Conservation (phyloP, 2,113 vertebrate genomes). For the Rhagologus leucostigma region DNA sequence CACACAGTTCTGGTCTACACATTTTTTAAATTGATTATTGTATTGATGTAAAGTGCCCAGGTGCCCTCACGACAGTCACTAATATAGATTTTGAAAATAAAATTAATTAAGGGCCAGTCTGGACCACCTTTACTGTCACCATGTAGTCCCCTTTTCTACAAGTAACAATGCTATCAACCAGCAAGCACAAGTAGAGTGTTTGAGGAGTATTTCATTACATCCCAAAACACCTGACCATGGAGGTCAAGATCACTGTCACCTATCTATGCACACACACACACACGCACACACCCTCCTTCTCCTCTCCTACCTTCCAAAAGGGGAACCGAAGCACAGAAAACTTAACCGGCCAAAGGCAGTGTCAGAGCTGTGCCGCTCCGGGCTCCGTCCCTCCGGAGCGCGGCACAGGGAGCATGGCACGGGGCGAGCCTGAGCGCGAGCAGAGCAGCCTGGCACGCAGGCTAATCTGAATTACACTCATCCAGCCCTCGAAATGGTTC, state of each 20-base stretch:
- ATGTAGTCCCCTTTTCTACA: slow-evolving; percentile 21
- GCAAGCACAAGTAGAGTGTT: background rate
- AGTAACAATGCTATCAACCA: slow-evolving; percentile 43
- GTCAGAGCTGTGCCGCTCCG: accelerated
- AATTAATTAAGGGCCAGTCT: slow-evolving; percentile 61
- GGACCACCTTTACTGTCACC: slow-evolving; percentile 59
- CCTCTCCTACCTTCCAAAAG: slow-evolving; percentile 35
- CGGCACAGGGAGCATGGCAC: background rate
- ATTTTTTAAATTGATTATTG: slow-evolving; percentile 58
- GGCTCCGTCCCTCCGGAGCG: background rate
- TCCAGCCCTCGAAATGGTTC: slow-evolving; percentile 53
- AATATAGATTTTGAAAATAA: slow-evolving; percentile 62
- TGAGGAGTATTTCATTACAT: slow-evolving; percentile 44
- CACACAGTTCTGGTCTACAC: slow-evolving; percentile 46
- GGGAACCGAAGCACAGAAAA: background rate
- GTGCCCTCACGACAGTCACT: slow-evolving; percentile 50
- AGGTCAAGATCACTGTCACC: slow-evolving; percentile 52
- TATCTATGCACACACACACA: background rate
- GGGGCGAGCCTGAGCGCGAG: background rate
- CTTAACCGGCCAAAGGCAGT: background rate
- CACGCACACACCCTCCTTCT: background rate
- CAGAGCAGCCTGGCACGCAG: background rate
- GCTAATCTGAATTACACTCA: slow-evolving; percentile 43
- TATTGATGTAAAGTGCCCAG: slow-evolving; percentile 62
- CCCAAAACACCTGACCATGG: slow-evolving; percentile 8